A percentile compares a stretch with the other conserved stretches of the same genome.
These are phyloP conservation scores for Zoroaster sp. DNA, from an alignment of 53 echinoderm and acorn worm genomes.

Conservation along the genomic window DNA sequence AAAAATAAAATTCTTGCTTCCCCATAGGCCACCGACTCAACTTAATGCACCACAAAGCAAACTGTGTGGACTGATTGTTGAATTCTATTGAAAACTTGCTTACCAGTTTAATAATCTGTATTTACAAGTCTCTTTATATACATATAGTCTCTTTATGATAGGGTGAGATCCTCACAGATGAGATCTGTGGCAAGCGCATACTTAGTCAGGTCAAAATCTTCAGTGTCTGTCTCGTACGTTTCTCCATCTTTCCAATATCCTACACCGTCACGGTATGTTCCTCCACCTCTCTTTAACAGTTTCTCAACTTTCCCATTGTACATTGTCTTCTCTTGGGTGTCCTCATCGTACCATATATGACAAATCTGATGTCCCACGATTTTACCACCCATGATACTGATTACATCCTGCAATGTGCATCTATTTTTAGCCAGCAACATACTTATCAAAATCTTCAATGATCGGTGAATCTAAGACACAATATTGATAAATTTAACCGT, in stretches of 20 bases:
- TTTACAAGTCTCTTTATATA: too few relatives aligned
- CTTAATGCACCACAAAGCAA: too few relatives aligned
- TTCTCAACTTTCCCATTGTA: conserved; percentile 55
- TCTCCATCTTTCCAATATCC: conserved; percentile 56
- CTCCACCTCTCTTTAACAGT: conserved; percentile 39
- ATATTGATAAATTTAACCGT: too few relatives aligned
- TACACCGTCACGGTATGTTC: conserved; percentile 44
- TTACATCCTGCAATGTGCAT: neutral
- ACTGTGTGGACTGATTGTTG: too few relatives aligned
- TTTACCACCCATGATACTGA: neutral
- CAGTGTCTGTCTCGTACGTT: conserved; percentile 32
- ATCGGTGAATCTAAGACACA: too few relatives aligned
- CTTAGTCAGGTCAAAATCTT: conserved; percentile 46
- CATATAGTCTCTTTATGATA: conserved; percentile 13
- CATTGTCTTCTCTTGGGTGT: conserved; percentile 12
- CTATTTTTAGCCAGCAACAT: too few relatives aligned
- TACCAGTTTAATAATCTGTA: too few relatives aligned
- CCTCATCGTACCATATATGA: conserved; percentile 50
- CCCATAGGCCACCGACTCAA: too few relatives aligned
- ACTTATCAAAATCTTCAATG: too few relatives aligned
- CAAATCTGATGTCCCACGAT: conserved; percentile 24
- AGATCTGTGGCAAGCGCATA: conserved; percentile 46
- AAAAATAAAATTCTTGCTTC: too few relatives aligned
- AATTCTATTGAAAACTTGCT: too few relatives aligned
- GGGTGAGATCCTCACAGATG: conserved; percentile 27